phyloP scores from a whole-genome alignment of 2,797 vertebrate genomes.

The Silurus aristotelis region DNA sequence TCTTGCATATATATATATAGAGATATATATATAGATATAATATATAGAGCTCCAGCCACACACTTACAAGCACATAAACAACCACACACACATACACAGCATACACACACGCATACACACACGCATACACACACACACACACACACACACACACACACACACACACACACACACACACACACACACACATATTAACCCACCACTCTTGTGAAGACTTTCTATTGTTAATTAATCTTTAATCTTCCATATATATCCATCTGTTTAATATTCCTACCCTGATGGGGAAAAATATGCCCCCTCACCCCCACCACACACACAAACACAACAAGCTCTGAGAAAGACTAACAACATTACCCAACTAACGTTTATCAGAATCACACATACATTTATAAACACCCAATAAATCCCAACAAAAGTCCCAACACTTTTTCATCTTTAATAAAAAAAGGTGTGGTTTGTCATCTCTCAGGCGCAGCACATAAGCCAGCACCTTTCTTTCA shows the following conservation, averaged over 20 bases:
- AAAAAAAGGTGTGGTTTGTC: too few relatives aligned
- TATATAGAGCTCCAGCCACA: constrained; percentile 8
- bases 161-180: too few relatives aligned
- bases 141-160: background rate
- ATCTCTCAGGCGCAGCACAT: too few relatives aligned
- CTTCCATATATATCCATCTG: background rate
- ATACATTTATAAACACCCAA: background rate
- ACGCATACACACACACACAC: background rate
- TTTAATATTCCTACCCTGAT: background rate
- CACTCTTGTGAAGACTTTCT: background rate
- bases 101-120: background rate
- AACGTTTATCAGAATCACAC: background rate
- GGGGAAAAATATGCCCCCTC: background rate
- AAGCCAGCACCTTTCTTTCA: too few relatives aligned
- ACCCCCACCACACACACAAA: too few relatives aligned
- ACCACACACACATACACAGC: background rate
- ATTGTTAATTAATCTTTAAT: background rate
- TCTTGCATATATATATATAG: constrained; percentile 16
- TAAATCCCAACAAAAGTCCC: too few relatives aligned
- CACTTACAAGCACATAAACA: background rate
- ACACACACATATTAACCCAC: background rate
- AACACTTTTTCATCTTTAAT: too few relatives aligned
- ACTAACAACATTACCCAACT: background rate
- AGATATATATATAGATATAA: constrained; percentile 15
- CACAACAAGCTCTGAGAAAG: background rate